phyloP scores from a whole-genome alignment of 2,113 vertebrate species.

The Lamprotornis superbus region DNA sequence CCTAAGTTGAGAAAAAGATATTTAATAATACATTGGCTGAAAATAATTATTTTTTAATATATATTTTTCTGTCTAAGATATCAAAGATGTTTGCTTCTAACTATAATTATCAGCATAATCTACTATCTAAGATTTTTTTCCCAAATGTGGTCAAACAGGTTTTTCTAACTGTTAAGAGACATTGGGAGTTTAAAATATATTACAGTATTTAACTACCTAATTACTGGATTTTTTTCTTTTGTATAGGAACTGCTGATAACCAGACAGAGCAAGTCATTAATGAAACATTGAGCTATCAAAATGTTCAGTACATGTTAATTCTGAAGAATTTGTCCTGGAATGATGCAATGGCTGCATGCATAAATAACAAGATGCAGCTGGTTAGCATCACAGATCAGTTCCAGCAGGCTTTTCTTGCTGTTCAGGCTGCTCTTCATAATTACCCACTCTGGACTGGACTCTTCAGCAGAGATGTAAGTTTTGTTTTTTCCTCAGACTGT shows the following conservation, averaged over 20 bases:
- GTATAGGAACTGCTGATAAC: conserved; percentile 32
- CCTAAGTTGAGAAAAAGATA: not conserved
- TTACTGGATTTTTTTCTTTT: conserved; percentile 2
- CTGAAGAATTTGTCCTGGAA: conserved; percentile 83
- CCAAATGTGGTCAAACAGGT: not conserved
- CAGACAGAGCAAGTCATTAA: conserved; percentile 36
- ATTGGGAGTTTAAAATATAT: not conserved
- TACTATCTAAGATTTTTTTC: not conserved
- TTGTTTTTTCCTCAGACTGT: not conserved
- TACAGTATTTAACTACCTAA: not conserved
- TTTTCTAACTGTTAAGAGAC: not conserved
- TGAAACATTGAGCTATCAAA: conserved; percentile 66
- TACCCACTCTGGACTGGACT: conserved; percentile 91
- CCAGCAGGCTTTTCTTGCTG: conserved; percentile 84
- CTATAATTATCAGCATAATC: not conserved
- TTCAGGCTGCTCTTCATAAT: conserved; percentile 66
- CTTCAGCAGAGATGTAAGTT: conserved; percentile 86
- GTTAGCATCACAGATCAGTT: conserved; percentile 84
- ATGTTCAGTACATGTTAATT: conserved; percentile 83
- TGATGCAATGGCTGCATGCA: conserved; percentile 79
- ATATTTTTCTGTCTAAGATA: not conserved
- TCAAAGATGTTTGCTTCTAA: not conserved
- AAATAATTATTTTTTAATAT: not conserved
- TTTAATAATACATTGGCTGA: not conserved
- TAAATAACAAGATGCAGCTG: conserved; percentile 75